A percentile compares a stretch with the other conserved stretches of the same genome.
Evolutionary conservation across 2,797 vertebrate species (phyloP).

Genomic region (Merluccius polli): DNA sequence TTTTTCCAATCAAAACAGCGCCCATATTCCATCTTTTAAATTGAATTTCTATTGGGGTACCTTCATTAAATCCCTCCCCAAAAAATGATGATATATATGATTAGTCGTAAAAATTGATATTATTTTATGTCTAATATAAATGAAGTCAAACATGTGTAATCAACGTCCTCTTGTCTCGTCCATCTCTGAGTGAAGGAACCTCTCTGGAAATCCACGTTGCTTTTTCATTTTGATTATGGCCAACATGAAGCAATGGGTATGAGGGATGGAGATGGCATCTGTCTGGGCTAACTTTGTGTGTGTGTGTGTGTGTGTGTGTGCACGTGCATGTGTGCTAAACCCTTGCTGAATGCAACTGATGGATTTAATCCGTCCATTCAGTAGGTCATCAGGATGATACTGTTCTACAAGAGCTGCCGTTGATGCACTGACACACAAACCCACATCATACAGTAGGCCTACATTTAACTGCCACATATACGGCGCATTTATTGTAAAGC

Average conservation of each 20-base stretch:
- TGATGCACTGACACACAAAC: slow-evolving; percentile 22
- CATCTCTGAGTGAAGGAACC: background rate
- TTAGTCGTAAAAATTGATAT: too few relatives aligned
- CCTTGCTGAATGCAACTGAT: slow-evolving; percentile 57
- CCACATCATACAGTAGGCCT: slow-evolving; percentile 9
- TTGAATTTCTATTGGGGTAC: too few relatives aligned
- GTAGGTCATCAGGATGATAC: slow-evolving; percentile 58
- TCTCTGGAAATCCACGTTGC: background rate
- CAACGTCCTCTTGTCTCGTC: background rate
- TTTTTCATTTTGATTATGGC: slow-evolving; percentile 37
- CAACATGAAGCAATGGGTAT: slow-evolving; percentile 13
- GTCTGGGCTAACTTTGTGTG: slow-evolving; percentile 23
- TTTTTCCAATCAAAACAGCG: too few relatives aligned
- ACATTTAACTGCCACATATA: background rate
- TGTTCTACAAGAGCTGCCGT: slow-evolving; percentile 36
- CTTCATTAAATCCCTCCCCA: too few relatives aligned
- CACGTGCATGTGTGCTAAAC: slow-evolving; percentile 41
- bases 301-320: slow-evolving; percentile 7
- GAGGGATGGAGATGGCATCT: slow-evolving; percentile 56
- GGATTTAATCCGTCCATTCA: slow-evolving; percentile 66
- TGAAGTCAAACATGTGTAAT: background rate
- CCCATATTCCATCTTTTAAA: too few relatives aligned
- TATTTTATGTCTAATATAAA: background rate
- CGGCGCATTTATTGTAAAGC: background rate
- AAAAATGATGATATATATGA: too few relatives aligned